Evolutionary conservation across 23 tunicate genomes (phyloP).

Genomic region (Halocynthia roretzi): DNA sequence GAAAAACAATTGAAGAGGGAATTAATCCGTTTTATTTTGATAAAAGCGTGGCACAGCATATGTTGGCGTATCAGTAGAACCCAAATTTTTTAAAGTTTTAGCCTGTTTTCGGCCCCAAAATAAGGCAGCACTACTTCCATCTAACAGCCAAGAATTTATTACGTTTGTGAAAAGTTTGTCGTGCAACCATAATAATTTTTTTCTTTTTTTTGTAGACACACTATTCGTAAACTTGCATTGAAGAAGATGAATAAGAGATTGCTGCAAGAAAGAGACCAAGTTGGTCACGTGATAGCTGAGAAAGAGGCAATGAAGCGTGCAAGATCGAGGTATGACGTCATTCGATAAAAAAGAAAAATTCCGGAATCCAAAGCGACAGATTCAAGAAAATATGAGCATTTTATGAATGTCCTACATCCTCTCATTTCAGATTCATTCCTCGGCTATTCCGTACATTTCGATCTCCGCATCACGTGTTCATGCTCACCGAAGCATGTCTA

Average conservation of each 20-base stretch:
- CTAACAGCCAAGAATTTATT: too few relatives aligned
- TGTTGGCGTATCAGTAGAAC: too few relatives aligned
- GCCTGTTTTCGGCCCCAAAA: too few relatives aligned
- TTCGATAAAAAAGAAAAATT: too few relatives aligned
- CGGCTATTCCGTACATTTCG: constrained; percentile 39
- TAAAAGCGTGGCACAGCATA: too few relatives aligned
- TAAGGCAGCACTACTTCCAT: too few relatives aligned
- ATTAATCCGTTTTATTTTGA: too few relatives aligned
- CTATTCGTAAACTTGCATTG: constrained; percentile 31
- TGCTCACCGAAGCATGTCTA: constrained; percentile 72
- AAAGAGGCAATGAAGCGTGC: constrained; percentile 35
- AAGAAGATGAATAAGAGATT: constrained; percentile 42
- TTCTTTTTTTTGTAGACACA: neutral
- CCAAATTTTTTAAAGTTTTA: too few relatives aligned
- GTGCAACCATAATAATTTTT: neutral
- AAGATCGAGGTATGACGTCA: constrained; percentile 37
- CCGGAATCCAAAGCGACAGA: too few relatives aligned
- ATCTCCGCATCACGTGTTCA: constrained; percentile 47
- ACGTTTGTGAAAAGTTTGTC: too few relatives aligned
- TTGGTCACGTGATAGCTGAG: constrained; percentile 41
- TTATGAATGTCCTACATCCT: neutral
- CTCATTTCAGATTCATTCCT: constrained; percentile 51
- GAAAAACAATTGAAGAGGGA: too few relatives aligned
- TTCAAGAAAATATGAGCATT: too few relatives aligned
- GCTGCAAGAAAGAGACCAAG: constrained; percentile 32